phyloP scores from a whole-genome alignment of 2,113 vertebrate genomes.

The Antennarius striatus region DNA sequence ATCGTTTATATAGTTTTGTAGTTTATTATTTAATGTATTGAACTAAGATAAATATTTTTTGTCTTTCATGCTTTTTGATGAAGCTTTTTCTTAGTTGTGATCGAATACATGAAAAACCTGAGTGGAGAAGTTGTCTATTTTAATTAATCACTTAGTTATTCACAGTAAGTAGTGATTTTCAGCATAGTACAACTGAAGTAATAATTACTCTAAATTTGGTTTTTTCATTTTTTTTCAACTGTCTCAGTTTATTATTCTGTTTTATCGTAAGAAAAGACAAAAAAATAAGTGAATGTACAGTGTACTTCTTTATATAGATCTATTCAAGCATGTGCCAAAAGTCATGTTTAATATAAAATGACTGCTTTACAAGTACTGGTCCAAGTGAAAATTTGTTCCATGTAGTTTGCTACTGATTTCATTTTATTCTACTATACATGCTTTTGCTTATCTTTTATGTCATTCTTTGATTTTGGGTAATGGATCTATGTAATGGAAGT shows the following conservation, averaged over 20 bases:
- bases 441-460: slow-evolving; percentile 43
- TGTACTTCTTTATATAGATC: background rate
- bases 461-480: slow-evolving; percentile 29
- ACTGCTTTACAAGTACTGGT: slow-evolving; percentile 38
- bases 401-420: slow-evolving; percentile 18
- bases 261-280: no score
- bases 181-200: no score
- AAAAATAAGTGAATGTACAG: no score
- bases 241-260: no score
- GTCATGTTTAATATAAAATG: slow-evolving; percentile 2
- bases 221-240: no score
- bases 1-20: slow-evolving; percentile 62
- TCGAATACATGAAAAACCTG: slow-evolving; percentile 8
- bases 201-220: no score
- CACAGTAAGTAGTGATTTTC: no score
- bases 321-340: slow-evolving; percentile 18
- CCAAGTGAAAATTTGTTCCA: slow-evolving; percentile 20
- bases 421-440: slow-evolving; percentile 44
- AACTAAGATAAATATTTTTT: slow-evolving; percentile 56
- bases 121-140: no score
- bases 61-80: slow-evolving; percentile 34
- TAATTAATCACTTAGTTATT: no score
- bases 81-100: slow-evolving; percentile 29
- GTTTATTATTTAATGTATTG: slow-evolving; percentile 51
- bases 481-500: slow-evolving; percentile 46